Percentiles rank a stretch among this genome's conserved stretches.
These are phyloP conservation scores for Allophyes oxyacanthae DNA, from an alignment of 2,888 invertebrate genomes.

Conservation along the genomic window DNA sequence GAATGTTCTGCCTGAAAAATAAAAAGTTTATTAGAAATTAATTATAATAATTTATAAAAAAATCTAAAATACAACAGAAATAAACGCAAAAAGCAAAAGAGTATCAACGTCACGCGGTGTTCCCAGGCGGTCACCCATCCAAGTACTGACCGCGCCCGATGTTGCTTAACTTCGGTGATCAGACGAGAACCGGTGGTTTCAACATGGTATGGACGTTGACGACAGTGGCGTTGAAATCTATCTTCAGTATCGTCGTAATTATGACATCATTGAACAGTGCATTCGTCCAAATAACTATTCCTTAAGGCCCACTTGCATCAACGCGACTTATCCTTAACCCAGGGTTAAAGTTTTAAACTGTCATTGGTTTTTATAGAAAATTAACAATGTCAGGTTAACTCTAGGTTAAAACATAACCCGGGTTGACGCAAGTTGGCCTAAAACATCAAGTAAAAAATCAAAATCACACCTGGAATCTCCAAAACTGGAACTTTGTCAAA, in stretches of 20 bases:
- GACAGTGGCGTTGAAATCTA: not conserved
- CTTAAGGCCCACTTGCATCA: too few species aligned
- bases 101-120: constrained; percentile 58
- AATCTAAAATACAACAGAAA: not conserved
- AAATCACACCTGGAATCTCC: constrained; percentile 92
- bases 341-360: too few species aligned
- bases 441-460: too few species aligned
- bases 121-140: constrained; percentile 81
- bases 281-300: too few species aligned
- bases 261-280: not conserved
- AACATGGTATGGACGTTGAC: constrained; percentile 43
- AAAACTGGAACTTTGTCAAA: constrained; percentile 94
- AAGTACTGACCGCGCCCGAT: constrained; percentile 79
- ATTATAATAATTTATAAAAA: not conserved
- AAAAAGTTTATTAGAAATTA: not conserved
- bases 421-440: too few species aligned
- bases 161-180: constrained; percentile 82
- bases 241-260: not conserved
- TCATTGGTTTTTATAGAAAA: too few species aligned
- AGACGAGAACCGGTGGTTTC: constrained; percentile 81
- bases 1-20: constrained; percentile 91
- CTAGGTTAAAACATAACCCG: too few species aligned
- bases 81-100: not conserved
- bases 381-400: too few species aligned
- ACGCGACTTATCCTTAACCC: too few species aligned